A percentile compares a stretch with the other conserved stretches of the same genome.
Conservation (phyloP, 2,797 vertebrate genomes). For the Lindbergichthys nudifrons region DNA sequence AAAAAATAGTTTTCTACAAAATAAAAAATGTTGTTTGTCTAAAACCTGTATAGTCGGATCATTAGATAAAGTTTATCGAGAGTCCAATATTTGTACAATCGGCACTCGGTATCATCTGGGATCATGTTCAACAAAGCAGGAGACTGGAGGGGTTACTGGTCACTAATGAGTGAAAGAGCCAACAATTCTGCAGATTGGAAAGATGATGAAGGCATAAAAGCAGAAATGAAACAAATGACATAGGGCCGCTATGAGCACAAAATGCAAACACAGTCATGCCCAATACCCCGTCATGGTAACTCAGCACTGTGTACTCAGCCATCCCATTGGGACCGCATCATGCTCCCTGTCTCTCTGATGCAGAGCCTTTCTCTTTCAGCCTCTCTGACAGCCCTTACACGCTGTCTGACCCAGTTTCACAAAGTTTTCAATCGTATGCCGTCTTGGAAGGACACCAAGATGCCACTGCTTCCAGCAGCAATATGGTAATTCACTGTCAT, state of each 20-base stretch:
- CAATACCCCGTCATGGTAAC: conserved; percentile 41
- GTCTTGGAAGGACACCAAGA: conserved; percentile 63
- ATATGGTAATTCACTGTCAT: conserved; percentile 59
- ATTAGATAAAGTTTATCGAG: background rate
- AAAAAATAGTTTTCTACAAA: conserved; percentile 1
- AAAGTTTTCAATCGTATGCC: conserved; percentile 56
- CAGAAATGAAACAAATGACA: conserved; percentile 40
- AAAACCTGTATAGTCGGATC: background rate
- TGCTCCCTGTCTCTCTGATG: conserved; percentile 37
- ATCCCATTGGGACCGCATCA: conserved; percentile 38
- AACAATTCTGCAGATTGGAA: conserved; percentile 19
- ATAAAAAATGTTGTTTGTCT: background rate
- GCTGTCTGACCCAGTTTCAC: conserved; percentile 62
- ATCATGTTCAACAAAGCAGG: conserved; percentile 22
- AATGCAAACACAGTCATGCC: conserved; percentile 27
- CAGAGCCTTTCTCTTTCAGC: conserved; percentile 30
- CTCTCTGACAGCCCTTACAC: conserved; percentile 51
- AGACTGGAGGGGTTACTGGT: conserved; percentile 24
- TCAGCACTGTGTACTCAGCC: conserved; percentile 42
- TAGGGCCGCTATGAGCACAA: conserved; percentile 20
- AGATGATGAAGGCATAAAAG: conserved; percentile 24
- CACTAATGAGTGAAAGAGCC: conserved; percentile 33
- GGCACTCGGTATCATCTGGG: conserved; percentile 19
- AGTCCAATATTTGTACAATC: conserved; percentile 25
- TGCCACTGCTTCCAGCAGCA: conserved; percentile 41